phyloP scores from a whole-genome alignment of 2,113 vertebrate genomes.

The Rhegmatorhina hoffmannsi region DNA sequence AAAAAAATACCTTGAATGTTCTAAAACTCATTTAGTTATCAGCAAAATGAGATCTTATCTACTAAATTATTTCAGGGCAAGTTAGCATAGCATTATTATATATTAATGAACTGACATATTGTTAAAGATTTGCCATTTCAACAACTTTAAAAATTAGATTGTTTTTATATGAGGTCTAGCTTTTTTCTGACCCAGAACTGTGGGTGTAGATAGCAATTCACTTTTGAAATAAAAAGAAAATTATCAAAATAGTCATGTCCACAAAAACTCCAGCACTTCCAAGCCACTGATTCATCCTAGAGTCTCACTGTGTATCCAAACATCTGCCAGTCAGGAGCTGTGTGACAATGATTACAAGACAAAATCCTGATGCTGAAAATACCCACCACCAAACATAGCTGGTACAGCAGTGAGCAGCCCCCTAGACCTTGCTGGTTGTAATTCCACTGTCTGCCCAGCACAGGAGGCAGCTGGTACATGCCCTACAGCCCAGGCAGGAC shows the following conservation, averaged over 20 bases:
- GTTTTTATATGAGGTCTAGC: neutral
- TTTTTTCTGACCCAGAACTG: neutral
- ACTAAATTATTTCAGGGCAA: neutral
- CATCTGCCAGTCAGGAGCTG: slow-evolving; percentile 51
- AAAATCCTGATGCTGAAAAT: slow-evolving; percentile 39
- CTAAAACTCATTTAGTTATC: neutral
- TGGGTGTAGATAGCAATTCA: neutral
- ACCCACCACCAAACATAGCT: slow-evolving; percentile 17
- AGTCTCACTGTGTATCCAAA: neutral
- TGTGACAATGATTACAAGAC: neutral
- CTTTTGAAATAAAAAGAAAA: neutral
- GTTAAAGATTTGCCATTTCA: slow-evolving; percentile 18
- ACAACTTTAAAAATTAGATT: neutral
- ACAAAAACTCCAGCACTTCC: neutral
- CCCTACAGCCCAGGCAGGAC: neutral
- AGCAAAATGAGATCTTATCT: neutral
- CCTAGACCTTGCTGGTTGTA: neutral
- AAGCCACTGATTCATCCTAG: neutral
- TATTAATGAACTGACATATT: neutral
- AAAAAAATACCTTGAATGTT: neutral
- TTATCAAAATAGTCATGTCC: neutral
- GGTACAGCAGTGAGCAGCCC: neutral
- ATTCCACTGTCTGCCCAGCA: neutral
- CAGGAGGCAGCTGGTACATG: neutral
- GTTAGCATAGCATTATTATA: neutral